Base-by-base conservation (phyloP, 2,888 invertebrate genomes). In the Drosophila stalkeri region DNA sequence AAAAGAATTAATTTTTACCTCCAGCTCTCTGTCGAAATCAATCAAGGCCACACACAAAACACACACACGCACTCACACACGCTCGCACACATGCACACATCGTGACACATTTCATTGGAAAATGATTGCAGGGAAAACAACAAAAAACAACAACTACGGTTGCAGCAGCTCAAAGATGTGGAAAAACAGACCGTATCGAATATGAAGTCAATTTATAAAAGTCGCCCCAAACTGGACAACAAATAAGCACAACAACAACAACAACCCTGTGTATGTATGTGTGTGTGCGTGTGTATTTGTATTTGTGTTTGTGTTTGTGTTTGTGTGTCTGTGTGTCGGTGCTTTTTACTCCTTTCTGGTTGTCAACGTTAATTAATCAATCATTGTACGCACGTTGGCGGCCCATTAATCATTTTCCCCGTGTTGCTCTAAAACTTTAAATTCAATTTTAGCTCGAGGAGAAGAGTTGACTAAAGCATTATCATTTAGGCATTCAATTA, bases 311-410 rank as follows among this genome's bases (percentile, higher is more conserved):
- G 14, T 57, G 23, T 51, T 51, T 68, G 37, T 75, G 51, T 72
- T 41, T 59, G 54, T 64, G 49, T 44, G 49, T 47, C 20, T 62
- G 56, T 57, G 33, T 71, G 60, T 64, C 68, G 75, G 64, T 71
- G 71, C 62, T 69, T 69, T 72, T 65, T 77, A 70, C 72, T 82
- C 75, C 66, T 83, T 77, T 80, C 72, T 44, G 77, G 74, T 77
- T 87, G 86, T 87, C 90, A 87, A 87, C 86, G 81, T 81, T 87
- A 87, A 87, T 87, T 87, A 87, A 87, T 90, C 86, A 87, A 87
- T 87, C 86, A 90, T 86, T 90, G 86, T 88, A 73, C 75, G 56
- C 77, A 79, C 75, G 68, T 75, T 72, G 72, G 67, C 72, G 20
- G 27, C 27, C 65, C 88, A 89, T 85, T 86, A 87, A 89, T 86